Percentiles rank a stretch among this genome's conserved stretches.
Evolutionary conservation across 2,797 vertebrate genomes (phyloP).

Genomic region (Aldrovandia affinis): DNA sequence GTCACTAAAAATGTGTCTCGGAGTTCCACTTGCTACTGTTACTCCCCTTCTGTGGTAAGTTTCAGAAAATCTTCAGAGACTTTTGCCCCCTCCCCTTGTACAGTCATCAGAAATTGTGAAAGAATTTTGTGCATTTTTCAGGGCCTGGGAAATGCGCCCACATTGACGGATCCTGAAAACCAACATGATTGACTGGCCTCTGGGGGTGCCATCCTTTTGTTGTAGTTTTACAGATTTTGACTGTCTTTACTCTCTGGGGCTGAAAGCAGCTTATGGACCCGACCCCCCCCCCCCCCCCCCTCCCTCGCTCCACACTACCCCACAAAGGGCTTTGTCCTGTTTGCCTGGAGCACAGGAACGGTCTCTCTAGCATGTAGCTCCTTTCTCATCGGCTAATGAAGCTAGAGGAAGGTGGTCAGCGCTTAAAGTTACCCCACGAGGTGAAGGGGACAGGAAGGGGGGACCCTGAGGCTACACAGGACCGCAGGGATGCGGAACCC

Average conservation of each 20-base stretch:
- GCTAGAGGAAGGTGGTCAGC: slow-evolving; percentile 68
- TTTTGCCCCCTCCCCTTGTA: no score
- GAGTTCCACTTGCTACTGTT: not conserved
- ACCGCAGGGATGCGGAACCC: no score
- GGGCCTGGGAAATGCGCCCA: not conserved
- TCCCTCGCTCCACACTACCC: slow-evolving; percentile 52
- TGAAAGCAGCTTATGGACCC: slow-evolving; percentile 67
- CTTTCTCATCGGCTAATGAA: slow-evolving; percentile 64
- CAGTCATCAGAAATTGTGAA: no score
- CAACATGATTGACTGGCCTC: slow-evolving; percentile 74
- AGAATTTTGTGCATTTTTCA: no score
- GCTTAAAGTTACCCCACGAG: slow-evolving; percentile 75
- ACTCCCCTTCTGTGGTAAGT: not conserved
- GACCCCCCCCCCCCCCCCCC: slow-evolving; percentile 14
- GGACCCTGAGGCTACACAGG: slow-evolving; percentile 63
- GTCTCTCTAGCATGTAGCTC: not conserved
- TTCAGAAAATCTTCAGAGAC: no score
- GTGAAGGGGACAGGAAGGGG: slow-evolving; percentile 79
- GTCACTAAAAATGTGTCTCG: not conserved
- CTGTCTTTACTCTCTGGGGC: slow-evolving; percentile 67
- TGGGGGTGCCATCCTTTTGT: slow-evolving; percentile 67
- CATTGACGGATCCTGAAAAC: slow-evolving; percentile 64
- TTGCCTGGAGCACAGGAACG: slow-evolving; percentile 6
- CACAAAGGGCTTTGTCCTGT: slow-evolving; percentile 41
- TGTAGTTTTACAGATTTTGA: slow-evolving; percentile 77